Evolutionary conservation across 2,797 vertebrate genomes (phyloP).

Genomic region (Miichthys miiuy): DNA sequence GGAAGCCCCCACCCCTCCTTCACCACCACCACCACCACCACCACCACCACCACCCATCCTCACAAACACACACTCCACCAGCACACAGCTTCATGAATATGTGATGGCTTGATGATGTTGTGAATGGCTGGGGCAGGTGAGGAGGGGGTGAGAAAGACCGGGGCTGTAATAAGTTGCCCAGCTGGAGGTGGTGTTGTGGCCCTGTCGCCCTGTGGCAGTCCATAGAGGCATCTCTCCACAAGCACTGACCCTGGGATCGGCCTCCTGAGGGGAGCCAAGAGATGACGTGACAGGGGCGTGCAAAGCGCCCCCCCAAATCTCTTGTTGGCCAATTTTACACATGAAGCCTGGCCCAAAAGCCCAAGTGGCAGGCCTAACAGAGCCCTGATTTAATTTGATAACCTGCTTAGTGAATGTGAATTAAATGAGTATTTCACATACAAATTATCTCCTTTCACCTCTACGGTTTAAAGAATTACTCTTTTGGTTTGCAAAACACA

Average conservation of each 20-base stretch:
- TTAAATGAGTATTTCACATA: conserved; percentile 97
- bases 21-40: not conserved
- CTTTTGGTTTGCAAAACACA: conserved; percentile 68
- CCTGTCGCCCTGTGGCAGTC: conserved; percentile 95
- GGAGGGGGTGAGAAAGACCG: conserved; percentile 92
- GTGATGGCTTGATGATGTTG: conserved; percentile 98
- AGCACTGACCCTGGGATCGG: conserved; percentile 93
- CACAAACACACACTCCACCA: conserved; percentile 79
- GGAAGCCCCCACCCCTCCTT: conserved; percentile 20
- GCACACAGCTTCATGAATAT: conserved; percentile 96
- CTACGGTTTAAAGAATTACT: conserved; percentile 64
- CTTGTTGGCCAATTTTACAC: conserved; percentile 99
- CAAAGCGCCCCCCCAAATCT: conserved; percentile 94
- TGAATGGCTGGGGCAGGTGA: conserved; percentile 98
- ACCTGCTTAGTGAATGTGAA: conserved; percentile 97
- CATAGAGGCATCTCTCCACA: conserved; percentile 93
- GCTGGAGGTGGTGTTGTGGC: conserved; percentile 97
- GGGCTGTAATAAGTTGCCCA: conserved; percentile 97
- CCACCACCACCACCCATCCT: conserved; percentile 37
- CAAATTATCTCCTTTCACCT: conserved; percentile 80
- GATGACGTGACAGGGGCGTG: conserved; percentile 94
- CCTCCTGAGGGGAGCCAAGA: conserved; percentile 90
- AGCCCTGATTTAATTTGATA: conserved; percentile 97
- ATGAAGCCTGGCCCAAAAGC: conserved; percentile 93
- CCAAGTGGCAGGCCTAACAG: conserved; percentile 93